Conservation (phyloP, 2,888 invertebrate species). For the Tipula vernalis region DNA sequence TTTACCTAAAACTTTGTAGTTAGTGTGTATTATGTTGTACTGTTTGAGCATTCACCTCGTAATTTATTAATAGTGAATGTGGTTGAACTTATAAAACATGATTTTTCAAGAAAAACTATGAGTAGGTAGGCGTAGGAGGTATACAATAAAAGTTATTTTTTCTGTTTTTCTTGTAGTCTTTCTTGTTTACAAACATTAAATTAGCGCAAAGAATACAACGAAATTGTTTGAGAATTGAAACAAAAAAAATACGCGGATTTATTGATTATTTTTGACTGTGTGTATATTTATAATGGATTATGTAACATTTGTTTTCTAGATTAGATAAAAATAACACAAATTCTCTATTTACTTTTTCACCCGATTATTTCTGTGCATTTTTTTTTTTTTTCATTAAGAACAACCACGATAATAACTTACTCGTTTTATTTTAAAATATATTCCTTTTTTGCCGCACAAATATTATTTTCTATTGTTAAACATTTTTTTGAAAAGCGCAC, state of each 20-base stretch:
- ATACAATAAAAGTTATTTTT: background rate
- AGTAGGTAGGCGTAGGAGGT: too few species aligned
- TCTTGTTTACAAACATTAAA: background rate
- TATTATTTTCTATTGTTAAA: background rate
- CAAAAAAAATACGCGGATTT: background rate
- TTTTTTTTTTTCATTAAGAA: background rate
- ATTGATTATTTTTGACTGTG: background rate
- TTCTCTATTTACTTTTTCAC: background rate
- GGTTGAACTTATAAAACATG: background rate
- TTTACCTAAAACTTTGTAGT: too few species aligned
- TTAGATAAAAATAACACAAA: background rate
- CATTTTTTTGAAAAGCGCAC: background rate
- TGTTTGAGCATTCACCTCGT: background rate
- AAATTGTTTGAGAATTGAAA: background rate
- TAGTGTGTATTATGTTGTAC: background rate
- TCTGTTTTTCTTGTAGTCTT: background rate
- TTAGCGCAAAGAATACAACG: background rate
- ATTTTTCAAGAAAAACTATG: background rate
- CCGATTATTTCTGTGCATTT: background rate
- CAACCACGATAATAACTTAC: background rate
- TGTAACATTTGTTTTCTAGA: background rate
- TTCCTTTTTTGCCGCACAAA: background rate
- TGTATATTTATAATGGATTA: background rate
- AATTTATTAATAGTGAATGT: background rate
- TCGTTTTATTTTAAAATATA: background rate